phyloP scores from a whole-genome alignment of 2,113 vertebrate species.

The Phaethon lepturus region DNA sequence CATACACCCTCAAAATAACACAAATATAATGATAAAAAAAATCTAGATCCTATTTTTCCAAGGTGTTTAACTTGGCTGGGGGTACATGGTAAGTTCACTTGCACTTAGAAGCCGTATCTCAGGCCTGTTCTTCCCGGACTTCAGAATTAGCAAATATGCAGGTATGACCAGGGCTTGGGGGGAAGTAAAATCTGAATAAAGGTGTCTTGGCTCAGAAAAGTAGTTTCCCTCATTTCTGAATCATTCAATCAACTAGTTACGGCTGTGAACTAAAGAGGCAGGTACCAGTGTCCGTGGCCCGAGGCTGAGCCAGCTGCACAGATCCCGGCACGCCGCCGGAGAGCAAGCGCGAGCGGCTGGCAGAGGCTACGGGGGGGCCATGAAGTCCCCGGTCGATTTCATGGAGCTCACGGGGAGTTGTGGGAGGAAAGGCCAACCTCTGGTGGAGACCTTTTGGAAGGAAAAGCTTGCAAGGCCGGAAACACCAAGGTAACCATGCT shows the following conservation, averaged over 20 bases:
- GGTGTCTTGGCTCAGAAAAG: background rate
- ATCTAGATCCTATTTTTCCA: background rate
- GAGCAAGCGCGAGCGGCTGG: background rate
- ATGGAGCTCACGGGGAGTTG: background rate
- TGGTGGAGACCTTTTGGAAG: background rate
- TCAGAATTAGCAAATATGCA: background rate
- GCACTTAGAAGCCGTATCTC: background rate
- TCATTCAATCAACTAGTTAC: background rate
- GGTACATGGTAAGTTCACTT: background rate
- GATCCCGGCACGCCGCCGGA: background rate
- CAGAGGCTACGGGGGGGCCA: accelerated
- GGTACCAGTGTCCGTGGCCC: background rate
- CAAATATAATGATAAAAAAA: background rate
- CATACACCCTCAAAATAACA: background rate
- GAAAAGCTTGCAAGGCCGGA: background rate
- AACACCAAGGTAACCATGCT: background rate
- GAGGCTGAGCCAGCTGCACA: background rate
- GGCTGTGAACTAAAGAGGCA: background rate
- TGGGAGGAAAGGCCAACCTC: background rate
- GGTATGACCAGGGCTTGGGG: background rate
- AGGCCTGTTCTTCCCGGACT: background rate
- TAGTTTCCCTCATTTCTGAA: background rate
- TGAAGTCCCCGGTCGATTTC: background rate
- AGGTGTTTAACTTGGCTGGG: background rate
- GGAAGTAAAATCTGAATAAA: background rate